phyloP scores from a whole-genome alignment of 1,140 invertebrate species.

The Micrasema minimum region DNA sequence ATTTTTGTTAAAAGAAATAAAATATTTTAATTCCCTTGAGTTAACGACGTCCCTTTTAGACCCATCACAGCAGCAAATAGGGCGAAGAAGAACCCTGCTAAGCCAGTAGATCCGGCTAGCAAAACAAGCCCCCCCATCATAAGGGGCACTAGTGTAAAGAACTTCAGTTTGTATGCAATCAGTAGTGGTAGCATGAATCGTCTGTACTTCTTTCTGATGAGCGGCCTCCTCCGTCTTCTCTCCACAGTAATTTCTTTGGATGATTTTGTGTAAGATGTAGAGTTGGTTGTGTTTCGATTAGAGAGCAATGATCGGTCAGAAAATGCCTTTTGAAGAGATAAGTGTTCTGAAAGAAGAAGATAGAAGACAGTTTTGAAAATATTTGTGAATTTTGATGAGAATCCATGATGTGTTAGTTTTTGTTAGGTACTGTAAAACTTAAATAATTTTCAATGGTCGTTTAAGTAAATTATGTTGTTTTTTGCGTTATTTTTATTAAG shows the following conservation, averaged over 20 bases:
- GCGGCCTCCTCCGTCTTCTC: conserved; percentile 57
- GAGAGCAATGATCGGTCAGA: conserved; percentile 1
- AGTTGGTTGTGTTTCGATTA: neutral
- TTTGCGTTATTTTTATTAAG: no score
- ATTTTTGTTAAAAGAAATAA: neutral
- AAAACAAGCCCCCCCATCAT: conserved; percentile 78
- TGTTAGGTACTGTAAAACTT: no score
- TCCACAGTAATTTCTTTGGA: neutral
- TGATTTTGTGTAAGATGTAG: neutral
- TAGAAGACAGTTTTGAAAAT: no score
- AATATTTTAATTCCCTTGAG: neutral
- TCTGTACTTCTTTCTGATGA: conserved; percentile 71
- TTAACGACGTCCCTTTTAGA: conserved; percentile 57
- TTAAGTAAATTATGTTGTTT: no score
- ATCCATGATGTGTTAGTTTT: no score
- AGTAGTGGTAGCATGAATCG: conserved; percentile 79
- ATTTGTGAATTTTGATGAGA: no score
- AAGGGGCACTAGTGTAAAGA: conserved; percentile 80
- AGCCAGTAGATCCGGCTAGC: conserved; percentile 77
- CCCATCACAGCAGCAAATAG: conserved; percentile 76
- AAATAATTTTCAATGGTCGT: no score
- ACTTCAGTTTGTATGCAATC: conserved; percentile 85
- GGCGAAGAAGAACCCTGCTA: conserved; percentile 88
- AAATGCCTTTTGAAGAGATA: neutral
- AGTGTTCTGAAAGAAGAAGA: no score